Evolutionary conservation across 2,888 invertebrate genomes (phyloP), one percentile per base, ranked within the genome.

Genomic region (Synanthedon vespiformis): DNA sequence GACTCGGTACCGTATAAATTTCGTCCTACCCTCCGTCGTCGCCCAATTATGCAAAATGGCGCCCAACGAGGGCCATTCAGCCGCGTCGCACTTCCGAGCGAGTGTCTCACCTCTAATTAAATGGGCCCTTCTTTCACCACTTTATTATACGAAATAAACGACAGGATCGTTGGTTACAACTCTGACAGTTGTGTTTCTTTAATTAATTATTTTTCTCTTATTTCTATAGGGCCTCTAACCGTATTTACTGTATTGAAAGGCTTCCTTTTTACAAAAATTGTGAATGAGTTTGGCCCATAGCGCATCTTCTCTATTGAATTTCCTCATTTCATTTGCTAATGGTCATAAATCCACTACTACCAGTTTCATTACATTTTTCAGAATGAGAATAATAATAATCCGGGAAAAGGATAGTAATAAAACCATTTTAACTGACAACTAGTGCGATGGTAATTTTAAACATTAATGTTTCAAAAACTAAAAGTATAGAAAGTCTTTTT

Each of bases 41-140:
- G 81, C 81, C 84, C 87, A 87, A 86, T 87, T 87, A 87, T 86
- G 87, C 83, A 86, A 86, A 87, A 85, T 85, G 87, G 80, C 86
- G 82, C 72, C 83, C 78, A 71, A 76, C 77, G 78, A 83, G 86
- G 71, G 77, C 80, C 78, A 85, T 86, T 79, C 81, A 84, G 68
- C 69, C 77, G 72, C 79, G 77, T 71, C 76, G 78, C 79, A 75
- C 77, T 77, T 77, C 78, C 78, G 77, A 73, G 61, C 68, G 56
- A 78, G 82, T 80, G 79, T 80, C 83, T 81, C 85, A 78, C 79
- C 83, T 84, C 82, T 87, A 86, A 87, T 86, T 87, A 86, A 87
- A 84, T 78, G 76, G 70, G 75, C 74, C 76, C 80, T 82, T 85
- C 83, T 85, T 81, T 78, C 80, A 81, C 72, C 83, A 82, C 84